These are phyloP conservation scores for Drosophila conformis DNA, from an alignment of 2,888 invertebrate species.

Conservation along the genomic window DNA sequence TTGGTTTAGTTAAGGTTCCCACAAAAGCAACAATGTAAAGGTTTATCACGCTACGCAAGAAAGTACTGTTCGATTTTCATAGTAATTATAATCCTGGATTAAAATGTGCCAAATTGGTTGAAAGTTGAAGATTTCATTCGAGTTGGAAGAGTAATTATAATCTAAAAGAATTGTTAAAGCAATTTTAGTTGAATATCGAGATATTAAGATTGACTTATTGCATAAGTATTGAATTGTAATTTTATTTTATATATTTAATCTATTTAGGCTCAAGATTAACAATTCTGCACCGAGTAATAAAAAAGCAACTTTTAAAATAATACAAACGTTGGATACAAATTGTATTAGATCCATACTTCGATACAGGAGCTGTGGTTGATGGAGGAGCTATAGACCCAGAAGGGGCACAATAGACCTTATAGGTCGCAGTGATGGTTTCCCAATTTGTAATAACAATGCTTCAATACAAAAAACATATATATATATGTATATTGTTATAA, in stretches of 20 bases:
- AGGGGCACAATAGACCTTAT: too few relatives aligned
- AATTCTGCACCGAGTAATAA: background rate
- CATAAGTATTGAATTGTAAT: background rate
- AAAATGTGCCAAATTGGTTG: background rate
- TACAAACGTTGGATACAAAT: background rate
- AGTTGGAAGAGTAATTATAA: background rate
- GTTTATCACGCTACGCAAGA: background rate
- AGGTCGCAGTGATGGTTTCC: too few relatives aligned
- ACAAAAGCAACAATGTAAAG: constrained; percentile 12
- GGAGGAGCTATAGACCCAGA: too few relatives aligned
- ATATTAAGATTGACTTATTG: background rate
- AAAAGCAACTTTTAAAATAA: background rate
- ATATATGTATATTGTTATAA: too few relatives aligned
- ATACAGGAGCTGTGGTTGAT: too few relatives aligned
- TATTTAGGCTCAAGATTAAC: background rate
- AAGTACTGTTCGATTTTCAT: background rate
- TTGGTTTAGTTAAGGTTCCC: constrained; percentile 9
- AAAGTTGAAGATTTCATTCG: background rate
- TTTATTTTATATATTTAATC: background rate
- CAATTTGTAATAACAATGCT: too few relatives aligned
- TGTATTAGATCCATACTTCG: background rate
- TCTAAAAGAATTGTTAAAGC: fast-evolving
- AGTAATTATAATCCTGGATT: background rate
- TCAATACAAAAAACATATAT: too few relatives aligned
- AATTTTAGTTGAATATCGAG: background rate